phyloP scores from a whole-genome alignment of 1,140 invertebrate genomes.

The Diorhabda sublineata region DNA sequence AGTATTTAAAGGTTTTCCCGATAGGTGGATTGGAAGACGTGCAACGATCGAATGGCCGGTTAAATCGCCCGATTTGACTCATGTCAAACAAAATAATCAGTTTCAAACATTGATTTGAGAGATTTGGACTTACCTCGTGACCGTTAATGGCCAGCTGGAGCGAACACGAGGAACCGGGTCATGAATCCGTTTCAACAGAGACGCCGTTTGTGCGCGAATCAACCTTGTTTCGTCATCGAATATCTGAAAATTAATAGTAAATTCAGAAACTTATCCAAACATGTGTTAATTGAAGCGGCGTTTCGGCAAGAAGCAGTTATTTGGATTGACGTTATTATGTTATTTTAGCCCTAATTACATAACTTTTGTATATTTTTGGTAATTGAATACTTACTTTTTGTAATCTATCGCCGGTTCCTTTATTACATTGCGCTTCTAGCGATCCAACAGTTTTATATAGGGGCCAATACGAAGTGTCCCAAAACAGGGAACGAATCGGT shows the following conservation, averaged over 20 bases:
- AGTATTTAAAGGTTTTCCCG: too few relatives aligned
- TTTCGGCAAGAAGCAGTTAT: too few relatives aligned
- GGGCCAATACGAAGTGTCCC: constrained; percentile 32
- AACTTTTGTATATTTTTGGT: not conserved
- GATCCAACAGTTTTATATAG: constrained; percentile 26
- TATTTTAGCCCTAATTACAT: too few relatives aligned
- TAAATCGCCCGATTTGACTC: too few relatives aligned
- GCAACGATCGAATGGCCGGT: too few relatives aligned
- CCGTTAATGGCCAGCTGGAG: constrained; percentile 46
- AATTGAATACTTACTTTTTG: constrained; percentile 27
- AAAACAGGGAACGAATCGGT: constrained; percentile 28
- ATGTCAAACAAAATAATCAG: not conserved
- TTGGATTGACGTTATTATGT: too few relatives aligned
- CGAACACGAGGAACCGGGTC: constrained; percentile 65
- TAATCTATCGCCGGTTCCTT: constrained; percentile 15
- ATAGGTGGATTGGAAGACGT: too few relatives aligned
- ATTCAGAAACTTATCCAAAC: not conserved
- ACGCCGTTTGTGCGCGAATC: constrained; percentile 71
- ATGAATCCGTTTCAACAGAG: constrained; percentile 67
- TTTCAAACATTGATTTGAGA: not conserved
- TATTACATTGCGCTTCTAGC: constrained; percentile 22
- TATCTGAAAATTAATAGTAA: constrained; percentile 50
- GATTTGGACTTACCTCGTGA: constrained; percentile 32
- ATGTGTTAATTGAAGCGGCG: too few relatives aligned
- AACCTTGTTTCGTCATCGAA: constrained; percentile 75